Base-by-base conservation (phyloP, 2,797 vertebrate genomes). In the Acrocephalus scirpaceus region DNA sequence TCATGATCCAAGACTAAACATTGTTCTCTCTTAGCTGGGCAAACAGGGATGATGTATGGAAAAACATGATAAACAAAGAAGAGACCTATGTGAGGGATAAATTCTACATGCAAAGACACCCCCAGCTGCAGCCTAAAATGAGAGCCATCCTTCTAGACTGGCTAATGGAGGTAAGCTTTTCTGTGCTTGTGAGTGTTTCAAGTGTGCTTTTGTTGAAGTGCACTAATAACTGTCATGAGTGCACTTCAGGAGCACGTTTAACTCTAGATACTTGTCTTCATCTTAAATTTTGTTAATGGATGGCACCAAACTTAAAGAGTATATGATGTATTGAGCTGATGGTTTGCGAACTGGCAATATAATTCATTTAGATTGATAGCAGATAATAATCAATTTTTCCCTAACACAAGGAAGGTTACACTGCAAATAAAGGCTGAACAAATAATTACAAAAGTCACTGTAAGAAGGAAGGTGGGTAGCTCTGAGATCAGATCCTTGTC, bases 81-180 rank as follows among this genome's bases (percentile, higher is more conserved):
- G 98, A 98, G 96, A 97, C 81, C 0, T 99, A 99, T 45, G 83
- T 94, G 53, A 97, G 98, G 57, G 99, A 99, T 34, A 98, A 98
- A 76, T 97, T 98, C 66, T 98, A 99, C 86, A 96, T 99, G 98
- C 98, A 98, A 87, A 99, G 98, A 66, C 99, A 99, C 80, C 99
- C 99, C 38, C 98, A 99, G 64, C 98, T 99, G 72, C 98, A 99
- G 97, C 98, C 99, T 45, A 99, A 98, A 96, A 99, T 99, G 99
- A 98, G 99, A 93, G 97, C 99, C 1, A 97, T 99, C 91, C 99
- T 99, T 38, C 98, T 99, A 90, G 99, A 99, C 93, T 99, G 99
- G 99, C 97, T 99, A 26, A 99, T 99, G 98, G 99, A 99, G 99
- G 99, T 99, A 64, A 97, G 98, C 89, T 78, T 62, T 56, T 30